phyloP scores from a whole-genome alignment of 2,113 vertebrate genomes.

The Typhlomys cinereus region DNA sequence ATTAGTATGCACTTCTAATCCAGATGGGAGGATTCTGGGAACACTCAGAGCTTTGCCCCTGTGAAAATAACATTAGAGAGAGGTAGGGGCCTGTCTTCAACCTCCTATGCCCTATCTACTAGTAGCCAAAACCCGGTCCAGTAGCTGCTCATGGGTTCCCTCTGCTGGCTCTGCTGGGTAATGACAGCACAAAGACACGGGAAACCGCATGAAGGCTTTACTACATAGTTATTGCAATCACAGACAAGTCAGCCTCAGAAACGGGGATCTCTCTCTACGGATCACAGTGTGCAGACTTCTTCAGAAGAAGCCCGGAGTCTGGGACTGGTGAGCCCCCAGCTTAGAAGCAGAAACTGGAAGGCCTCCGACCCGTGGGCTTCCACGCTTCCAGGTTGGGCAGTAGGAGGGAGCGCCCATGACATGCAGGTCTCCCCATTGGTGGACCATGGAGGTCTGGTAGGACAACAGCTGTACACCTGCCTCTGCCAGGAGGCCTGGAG shows the following conservation, averaged over 20 bases:
- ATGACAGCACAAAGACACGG: background rate
- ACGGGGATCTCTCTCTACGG: background rate
- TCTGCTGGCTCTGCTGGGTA: conserved; percentile 1
- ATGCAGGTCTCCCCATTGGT: conserved; percentile 87
- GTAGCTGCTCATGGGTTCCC: fast-evolving
- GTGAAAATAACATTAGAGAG: background rate
- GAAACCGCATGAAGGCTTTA: conserved; percentile 32
- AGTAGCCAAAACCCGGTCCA: fast-evolving
- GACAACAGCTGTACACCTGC: conserved; percentile 88
- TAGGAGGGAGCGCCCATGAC: conserved; percentile 87
- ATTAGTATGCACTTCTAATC: too few species aligned
- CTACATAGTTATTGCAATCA: background rate
- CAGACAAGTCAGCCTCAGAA: background rate
- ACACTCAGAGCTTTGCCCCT: background rate
- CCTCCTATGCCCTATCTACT: fast-evolving
- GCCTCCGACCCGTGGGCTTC: conserved; percentile 85
- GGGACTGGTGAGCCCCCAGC: background rate
- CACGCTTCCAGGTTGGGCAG: conserved; percentile 85
- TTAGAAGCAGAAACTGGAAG: conserved; percentile 88
- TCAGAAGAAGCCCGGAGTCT: background rate
- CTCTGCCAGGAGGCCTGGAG: conserved; percentile 88
- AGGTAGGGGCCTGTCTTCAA: too few species aligned
- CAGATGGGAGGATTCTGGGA: background rate
- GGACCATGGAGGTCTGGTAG: conserved; percentile 87
- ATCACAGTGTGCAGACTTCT: background rate